Evolutionary conservation across 1,140 invertebrate genomes (phyloP).

Genomic region (Lepidurus apus): DNA sequence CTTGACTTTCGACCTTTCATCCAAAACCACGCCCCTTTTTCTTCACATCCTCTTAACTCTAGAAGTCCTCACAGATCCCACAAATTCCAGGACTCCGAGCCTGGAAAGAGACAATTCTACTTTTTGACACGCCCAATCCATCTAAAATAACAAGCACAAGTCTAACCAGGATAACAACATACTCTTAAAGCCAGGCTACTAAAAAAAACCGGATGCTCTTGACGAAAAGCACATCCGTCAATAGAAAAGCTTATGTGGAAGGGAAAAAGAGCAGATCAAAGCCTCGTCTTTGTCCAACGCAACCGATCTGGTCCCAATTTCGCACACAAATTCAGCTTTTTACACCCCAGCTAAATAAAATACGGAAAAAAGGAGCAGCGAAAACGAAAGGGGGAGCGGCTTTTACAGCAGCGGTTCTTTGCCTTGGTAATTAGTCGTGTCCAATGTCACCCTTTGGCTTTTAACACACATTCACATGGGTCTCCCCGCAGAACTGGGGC

Average conservation of each 20-base stretch:
- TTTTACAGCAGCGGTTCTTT: slow-evolving; percentile 1
- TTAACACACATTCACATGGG: slow-evolving; percentile 9
- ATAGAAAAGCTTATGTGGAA: too few relatives aligned
- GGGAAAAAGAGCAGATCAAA: background rate
- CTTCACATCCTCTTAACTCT: background rate
- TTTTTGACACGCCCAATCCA: slow-evolving; percentile 9
- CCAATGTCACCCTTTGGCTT: slow-evolving; percentile 21
- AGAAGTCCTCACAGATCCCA: background rate
- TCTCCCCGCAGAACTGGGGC: background rate
- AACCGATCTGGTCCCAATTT: background rate
- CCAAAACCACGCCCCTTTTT: background rate
- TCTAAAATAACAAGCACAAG: background rate
- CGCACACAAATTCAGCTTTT: background rate
- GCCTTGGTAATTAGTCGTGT: slow-evolving; percentile 21
- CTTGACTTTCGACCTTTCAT: slow-evolving; percentile 11
- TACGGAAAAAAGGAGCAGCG: background rate
- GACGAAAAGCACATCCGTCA: background rate
- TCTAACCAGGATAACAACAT: background rate
- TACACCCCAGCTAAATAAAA: background rate
- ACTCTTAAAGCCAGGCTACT: background rate
- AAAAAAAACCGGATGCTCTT: slow-evolving; percentile 17
- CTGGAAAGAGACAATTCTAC: background rate
- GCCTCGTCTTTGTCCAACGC: background rate
- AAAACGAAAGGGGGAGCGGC: background rate
- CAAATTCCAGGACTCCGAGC: background rate